Base-by-base conservation (phyloP, 2,797 vertebrate species). In the Oreochromis grahami region DNA sequence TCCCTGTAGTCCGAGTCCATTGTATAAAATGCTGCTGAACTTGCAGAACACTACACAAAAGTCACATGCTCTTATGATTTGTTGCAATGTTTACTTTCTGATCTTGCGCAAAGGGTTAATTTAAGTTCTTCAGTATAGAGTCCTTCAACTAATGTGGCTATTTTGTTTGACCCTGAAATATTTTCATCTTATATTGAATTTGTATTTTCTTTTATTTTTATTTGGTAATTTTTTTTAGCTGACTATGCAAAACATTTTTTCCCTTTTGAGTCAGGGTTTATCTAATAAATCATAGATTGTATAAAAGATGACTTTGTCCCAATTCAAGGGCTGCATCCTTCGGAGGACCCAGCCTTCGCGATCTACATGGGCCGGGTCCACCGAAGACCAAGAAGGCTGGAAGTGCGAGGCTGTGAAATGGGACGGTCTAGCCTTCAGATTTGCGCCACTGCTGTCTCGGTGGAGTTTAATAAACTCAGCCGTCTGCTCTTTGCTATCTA, bases 21-120 rank as follows among this genome's bases (percentile, higher is more conserved):
- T 93, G 90, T 91, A n/a, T 68, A 10, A 15, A 87, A 90, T 89
- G 91, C 78, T 90, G 91, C 89, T 90, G 88, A 92, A 94, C 92
- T 87, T 70, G 88, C 86, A 80, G 65, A 91, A 90, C 86, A 36
- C 63, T 50, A 32, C 65, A 60, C 48, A 76, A 9, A 9, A 1
- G 81, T 65, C n/a, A 53, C 36, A 15, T 24, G 36, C 77, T 55
- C 58, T n/a, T 52, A 21, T 83, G 58, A 60, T 52, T 26, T 83
- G 53, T 38, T 43, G 53, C 68, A 41, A 74, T 74, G 7, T 84
- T 84, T 76, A 63, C 51, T 70, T 48, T 34, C 17, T 74, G 19
- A 68, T 7, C 45, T 52, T 13, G 4, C 41, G 21, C 14, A 50
- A 17, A 63, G n/a, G 15, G 41, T 48, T 63, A 9, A 74, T 19